Evolutionary conservation across 1,140 invertebrate species (phyloP).

Genomic region (Cotesia vestalis): DNA sequence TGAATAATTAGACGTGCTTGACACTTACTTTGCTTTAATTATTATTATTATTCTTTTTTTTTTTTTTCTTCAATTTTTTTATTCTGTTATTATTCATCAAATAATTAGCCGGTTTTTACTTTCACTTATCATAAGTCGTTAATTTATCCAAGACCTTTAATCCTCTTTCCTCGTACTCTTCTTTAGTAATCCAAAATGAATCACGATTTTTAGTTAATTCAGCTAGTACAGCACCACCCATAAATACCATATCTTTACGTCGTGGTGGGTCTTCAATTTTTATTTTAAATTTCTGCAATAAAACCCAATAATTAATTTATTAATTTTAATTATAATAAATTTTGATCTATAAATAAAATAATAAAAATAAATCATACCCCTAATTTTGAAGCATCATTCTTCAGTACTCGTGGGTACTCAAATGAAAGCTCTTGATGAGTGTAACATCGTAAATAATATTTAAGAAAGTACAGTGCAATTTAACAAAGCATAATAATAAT

Average conservation of each 20-base stretch:
- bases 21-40: conserved; percentile 32
- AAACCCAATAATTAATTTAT: neutral
- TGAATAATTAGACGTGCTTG: conserved; percentile 53
- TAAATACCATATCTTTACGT: conserved; percentile 99
- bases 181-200: conserved; percentile 93
- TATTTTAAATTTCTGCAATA: conserved; percentile 96
- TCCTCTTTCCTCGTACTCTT: conserved; percentile 95
- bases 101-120: neutral
- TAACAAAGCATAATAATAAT: no score
- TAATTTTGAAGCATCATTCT: conserved; percentile 91
- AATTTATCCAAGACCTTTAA: conserved; percentile 76
- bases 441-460: no score
- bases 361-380: conserved; percentile 71
- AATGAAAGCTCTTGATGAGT: no score
- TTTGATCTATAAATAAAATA: conserved; percentile 34
- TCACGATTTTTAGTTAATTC: conserved; percentile 98
- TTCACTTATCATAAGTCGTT: conserved; percentile 57
- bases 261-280: conserved; percentile 98
- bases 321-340: conserved; percentile 16
- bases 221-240: conserved; percentile 97
- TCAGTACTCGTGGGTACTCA: conserved; percentile 78
- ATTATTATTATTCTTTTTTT: conserved; percentile 16
- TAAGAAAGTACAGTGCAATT: no score
- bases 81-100: neutral
- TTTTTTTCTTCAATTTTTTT: neutral